Evolutionary conservation across 23 tunicate species (phyloP).

Genomic region (Ciona savignyi): DNA sequence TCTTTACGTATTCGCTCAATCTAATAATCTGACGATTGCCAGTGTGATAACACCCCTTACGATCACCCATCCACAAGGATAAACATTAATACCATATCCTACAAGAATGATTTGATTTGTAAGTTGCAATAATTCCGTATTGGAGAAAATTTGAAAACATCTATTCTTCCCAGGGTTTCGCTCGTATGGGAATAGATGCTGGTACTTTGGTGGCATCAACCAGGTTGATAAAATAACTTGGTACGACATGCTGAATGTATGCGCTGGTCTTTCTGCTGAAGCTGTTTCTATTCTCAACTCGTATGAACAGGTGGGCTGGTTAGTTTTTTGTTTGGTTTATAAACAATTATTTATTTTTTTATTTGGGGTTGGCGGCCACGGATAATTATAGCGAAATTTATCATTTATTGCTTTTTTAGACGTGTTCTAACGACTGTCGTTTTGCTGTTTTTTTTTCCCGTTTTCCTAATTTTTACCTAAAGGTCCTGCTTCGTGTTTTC

Average conservation of each 20-base stretch:
- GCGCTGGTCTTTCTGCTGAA: conserved; percentile 25
- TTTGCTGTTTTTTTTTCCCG: background rate
- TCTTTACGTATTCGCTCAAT: too few relatives aligned
- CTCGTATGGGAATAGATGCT: conserved; percentile 55
- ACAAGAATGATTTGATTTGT: too few relatives aligned
- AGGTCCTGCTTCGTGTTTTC: too few relatives aligned
- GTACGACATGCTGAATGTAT: conserved; percentile 26
- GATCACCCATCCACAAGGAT: too few relatives aligned
- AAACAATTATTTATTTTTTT: background rate
- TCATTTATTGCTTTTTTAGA: background rate
- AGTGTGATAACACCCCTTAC: too few relatives aligned
- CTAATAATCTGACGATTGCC: too few relatives aligned
- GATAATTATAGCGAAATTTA: too few relatives aligned
- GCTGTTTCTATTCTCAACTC: conserved; percentile 38
- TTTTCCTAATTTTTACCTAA: too few relatives aligned
- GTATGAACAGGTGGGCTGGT: conserved; percentile 46
- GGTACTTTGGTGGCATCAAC: conserved; percentile 30
- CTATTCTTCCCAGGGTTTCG: background rate
- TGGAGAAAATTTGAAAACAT: too few relatives aligned
- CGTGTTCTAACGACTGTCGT: background rate
- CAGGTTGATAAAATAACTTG: conserved; percentile 21
- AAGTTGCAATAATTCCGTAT: too few relatives aligned
- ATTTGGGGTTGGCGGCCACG: too few relatives aligned
- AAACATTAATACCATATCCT: too few relatives aligned
- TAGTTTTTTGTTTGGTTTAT: background rate